Evolutionary conservation across 2,888 invertebrate genomes (phyloP).

Genomic region (Adela reaumurella): DNA sequence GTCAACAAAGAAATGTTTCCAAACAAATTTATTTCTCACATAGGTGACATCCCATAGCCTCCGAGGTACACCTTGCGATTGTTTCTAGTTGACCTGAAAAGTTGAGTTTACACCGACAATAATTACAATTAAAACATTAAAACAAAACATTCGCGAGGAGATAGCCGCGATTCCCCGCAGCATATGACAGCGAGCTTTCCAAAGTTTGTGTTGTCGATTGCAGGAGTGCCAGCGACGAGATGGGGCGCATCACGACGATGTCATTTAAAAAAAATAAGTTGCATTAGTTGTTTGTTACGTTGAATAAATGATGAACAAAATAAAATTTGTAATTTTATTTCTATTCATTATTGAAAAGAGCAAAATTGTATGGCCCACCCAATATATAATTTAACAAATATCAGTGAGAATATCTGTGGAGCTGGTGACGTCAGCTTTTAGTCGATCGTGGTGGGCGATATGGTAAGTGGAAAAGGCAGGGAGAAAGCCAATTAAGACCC

Average conservation of each 20-base stretch:
- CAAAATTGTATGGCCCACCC: not conserved
- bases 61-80: too few species aligned
- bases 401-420: too few species aligned
- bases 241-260: conserved; percentile 4
- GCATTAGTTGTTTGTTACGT: not conserved
- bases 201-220: conserved; percentile 5
- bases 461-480: too few species aligned
- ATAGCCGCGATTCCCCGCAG: conserved; percentile 4
- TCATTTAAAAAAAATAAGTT: conserved; percentile 3
- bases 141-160: conserved; percentile 2
- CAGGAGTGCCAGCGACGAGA: conserved; percentile 5
- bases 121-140: too few species aligned
- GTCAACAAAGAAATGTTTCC: too few species aligned
- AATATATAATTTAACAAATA: not conserved
- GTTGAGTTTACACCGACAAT: too few species aligned
- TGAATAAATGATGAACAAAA: not conserved
- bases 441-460: too few species aligned
- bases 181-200: conserved; percentile 6
- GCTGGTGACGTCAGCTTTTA: too few species aligned
- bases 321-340: not conserved
- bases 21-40: too few species aligned
- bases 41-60: too few species aligned
- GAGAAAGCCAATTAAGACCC: too few species aligned
- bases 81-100: too few species aligned
- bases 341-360: not conserved